A percentile compares a stretch with the other conserved stretches of the same genome.
Conservation (phyloP, 2,888 invertebrate genomes). For the Anthoptus insignis region DNA sequence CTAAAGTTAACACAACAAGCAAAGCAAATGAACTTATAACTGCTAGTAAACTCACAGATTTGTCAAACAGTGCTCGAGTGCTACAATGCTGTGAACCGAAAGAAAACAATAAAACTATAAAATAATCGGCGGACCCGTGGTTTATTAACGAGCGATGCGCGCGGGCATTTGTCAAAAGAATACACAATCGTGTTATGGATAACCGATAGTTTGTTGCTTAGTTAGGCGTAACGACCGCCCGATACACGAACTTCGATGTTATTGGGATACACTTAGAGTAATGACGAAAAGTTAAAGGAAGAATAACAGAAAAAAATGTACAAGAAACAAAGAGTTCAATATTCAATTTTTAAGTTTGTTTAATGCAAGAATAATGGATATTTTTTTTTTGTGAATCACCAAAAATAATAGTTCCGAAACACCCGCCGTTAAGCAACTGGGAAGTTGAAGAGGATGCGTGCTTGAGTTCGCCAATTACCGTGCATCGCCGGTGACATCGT, state of each 20-base stretch:
- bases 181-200: conserved; percentile 83
- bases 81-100: conserved; percentile 23
- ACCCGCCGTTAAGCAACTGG: too few species aligned
- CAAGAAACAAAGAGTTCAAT: too few species aligned
- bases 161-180: conserved; percentile 78
- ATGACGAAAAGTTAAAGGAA: background rate
- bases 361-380: too few species aligned
- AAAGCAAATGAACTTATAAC: background rate
- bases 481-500: too few species aligned
- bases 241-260: conserved; percentile 53
- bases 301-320: too few species aligned
- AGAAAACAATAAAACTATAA: conserved; percentile 64
- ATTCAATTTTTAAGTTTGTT: too few species aligned
- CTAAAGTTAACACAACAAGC: background rate
- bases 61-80: background rate
- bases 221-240: conserved; percentile 70
- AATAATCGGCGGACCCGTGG: conserved; percentile 60
- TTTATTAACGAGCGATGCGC: conserved; percentile 69
- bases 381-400: too few species aligned
- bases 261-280: conserved; percentile 52
- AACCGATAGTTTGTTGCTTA: conserved; percentile 81
- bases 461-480: too few species aligned
- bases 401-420: too few species aligned
- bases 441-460: too few species aligned
- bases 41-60: background rate